Conservation (phyloP, 2,113 vertebrate species). For the Protomyctophum bolini region DNA sequence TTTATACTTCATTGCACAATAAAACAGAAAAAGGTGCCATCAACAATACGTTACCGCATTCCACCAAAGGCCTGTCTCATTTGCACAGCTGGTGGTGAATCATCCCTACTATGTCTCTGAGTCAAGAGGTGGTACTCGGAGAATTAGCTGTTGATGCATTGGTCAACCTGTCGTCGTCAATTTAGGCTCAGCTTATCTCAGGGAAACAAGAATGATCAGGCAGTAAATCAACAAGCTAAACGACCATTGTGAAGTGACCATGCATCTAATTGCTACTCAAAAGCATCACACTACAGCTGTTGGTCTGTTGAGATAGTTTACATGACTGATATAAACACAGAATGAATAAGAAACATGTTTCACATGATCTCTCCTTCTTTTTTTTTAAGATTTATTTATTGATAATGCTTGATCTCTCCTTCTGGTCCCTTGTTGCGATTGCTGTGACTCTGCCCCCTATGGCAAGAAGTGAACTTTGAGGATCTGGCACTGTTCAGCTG, state of each 20-base stretch:
- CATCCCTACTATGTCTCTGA: conserved; percentile 46
- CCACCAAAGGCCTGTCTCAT: conserved; percentile 42
- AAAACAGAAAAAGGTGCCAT: no score
- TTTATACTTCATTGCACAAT: background rate
- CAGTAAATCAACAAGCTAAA: conserved; percentile 54
- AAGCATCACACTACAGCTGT: conserved; percentile 22
- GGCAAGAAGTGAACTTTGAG: conserved; percentile 13
- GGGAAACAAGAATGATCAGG: conserved; percentile 40
- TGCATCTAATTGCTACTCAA: conserved; percentile 16
- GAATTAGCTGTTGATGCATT: conserved; percentile 46
- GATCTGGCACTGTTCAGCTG: conserved; percentile 38
- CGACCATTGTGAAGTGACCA: conserved; percentile 20
- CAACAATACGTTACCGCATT: conserved; percentile 29
- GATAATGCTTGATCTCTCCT: no score
- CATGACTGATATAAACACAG: conserved; percentile 8
- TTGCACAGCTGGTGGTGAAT: conserved; percentile 56
- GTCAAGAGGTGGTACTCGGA: conserved; percentile 46
- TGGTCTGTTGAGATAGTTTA: conserved; percentile 22
- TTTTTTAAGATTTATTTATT: no score
- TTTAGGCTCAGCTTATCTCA: conserved; percentile 51
- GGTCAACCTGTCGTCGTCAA: conserved; percentile 44
- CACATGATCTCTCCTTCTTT: no score
- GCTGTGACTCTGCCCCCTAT: background rate
- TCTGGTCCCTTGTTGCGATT: conserved; percentile 2
- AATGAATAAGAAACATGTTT: conserved; percentile 12